Base-by-base conservation (phyloP, 1,140 invertebrate genomes). In the Nephotettix cincticeps region DNA sequence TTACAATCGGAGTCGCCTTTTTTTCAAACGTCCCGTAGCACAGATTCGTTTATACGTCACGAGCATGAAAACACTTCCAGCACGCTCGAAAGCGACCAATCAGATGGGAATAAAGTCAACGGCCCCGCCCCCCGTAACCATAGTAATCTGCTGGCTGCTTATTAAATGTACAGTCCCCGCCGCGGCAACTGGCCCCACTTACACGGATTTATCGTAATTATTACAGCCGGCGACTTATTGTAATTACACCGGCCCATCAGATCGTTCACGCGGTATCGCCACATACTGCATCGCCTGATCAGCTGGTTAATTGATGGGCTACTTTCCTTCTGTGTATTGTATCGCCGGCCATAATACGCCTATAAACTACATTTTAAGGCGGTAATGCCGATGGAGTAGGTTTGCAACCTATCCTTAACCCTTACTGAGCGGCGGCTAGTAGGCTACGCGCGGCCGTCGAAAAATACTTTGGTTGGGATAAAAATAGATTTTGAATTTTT, bases 41-140 rank as follows among this genome's bases (percentile, higher is more conserved):
- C 36, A 43, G 64, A 43, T 67, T 67, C 32, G 64, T 67, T 67
- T 25, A 67, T 67, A 67, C 64, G 30, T 67, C 64, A 45, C 32
- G 64, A 43, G 32, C 32, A 29, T 64, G 61, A 64, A 64, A 64
- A 64, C 61, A 64, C 61, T 64, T 67, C 27, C 64, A 67, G 28
- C 64, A 67, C 64, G 64, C 64, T 67, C 64, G 64, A 67, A 67
- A 67, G 32, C 64, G 36, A 43, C 64, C 64, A 67, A 67, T 67
- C 64, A 67, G 64, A 67, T 67, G 64, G 32, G 64, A 67, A 67
- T 67, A 67, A 43, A 67, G 64, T 67, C 64, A 67, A 67, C 64
- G 64, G 64, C 64, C 32, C 9, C 64, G 64, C 64, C 64, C 64
- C 64, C 40, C 40, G 64, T 67, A 43, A 67, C 64, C 64, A 67